These are phyloP conservation scores for Amiota mariae DNA, from an alignment of 2,888 invertebrate genomes.

Conservation along the genomic window DNA sequence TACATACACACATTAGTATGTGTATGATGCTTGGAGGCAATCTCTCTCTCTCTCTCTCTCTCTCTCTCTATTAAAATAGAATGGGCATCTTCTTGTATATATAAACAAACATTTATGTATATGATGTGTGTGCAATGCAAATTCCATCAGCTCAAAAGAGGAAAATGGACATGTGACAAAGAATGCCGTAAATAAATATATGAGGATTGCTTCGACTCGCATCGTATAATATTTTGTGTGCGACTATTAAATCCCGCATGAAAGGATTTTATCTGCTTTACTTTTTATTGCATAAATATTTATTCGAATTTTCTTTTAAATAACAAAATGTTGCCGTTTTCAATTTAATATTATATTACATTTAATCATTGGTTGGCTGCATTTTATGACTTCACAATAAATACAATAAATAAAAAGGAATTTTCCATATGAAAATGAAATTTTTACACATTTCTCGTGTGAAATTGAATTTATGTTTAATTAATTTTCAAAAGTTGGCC, in stretches of 20 bases:
- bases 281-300: constrained; percentile 4
- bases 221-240: not conserved
- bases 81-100: too few species aligned
- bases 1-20: too few species aligned
- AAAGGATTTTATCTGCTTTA: constrained; percentile 18
- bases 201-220: constrained; percentile 6
- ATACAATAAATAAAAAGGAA: too few species aligned
- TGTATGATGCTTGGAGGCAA: not conserved
- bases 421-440: too few species aligned
- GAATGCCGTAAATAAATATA: constrained; percentile 11
- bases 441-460: too few species aligned
- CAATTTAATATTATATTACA: not conserved
- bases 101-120: too few species aligned
- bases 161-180: constrained; percentile 41
- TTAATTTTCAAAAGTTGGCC: too few species aligned
- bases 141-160: constrained; percentile 54
- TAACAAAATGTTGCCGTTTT: not conserved
- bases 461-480: too few species aligned
- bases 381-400: too few species aligned
- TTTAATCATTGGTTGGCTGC: too few species aligned
- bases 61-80: not conserved
- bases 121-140: constrained; percentile 44
- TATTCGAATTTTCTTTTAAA: constrained; percentile 9
- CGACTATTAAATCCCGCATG: not conserved
- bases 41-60: too few species aligned